phyloP scores from a whole-genome alignment of 2,797 vertebrate genomes.

The Sebastiscus albofasciatus region DNA sequence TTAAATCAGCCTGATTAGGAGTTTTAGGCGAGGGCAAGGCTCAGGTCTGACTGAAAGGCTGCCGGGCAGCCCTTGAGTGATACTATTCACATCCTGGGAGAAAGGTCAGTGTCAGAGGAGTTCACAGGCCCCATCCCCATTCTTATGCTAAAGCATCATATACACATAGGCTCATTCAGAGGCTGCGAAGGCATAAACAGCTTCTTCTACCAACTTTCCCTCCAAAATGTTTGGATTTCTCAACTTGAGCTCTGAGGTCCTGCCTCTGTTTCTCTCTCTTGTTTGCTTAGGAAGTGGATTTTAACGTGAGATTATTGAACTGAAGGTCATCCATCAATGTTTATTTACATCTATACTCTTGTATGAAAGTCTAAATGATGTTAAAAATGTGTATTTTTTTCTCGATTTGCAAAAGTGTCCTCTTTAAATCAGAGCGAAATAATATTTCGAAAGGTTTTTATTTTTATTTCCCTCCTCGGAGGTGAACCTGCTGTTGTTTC shows the following conservation, averaged over 20 bases:
- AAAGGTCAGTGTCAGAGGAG: constrained; percentile 91
- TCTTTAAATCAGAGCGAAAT: neutral
- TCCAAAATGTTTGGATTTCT: constrained; percentile 68
- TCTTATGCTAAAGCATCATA: constrained; percentile 93
- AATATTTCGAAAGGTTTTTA: neutral
- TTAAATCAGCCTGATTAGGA: constrained; percentile 98
- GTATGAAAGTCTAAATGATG: neutral
- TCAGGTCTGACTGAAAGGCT: constrained; percentile 87
- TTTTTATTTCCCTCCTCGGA: neutral
- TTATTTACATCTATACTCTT: neutral
- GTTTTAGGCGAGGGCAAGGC: constrained; percentile 89
- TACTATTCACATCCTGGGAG: constrained; percentile 89
- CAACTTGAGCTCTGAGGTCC: constrained; percentile 2
- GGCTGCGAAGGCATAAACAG: constrained; percentile 86
- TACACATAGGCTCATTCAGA: constrained; percentile 81
- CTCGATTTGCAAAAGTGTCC: neutral
- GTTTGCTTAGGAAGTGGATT: constrained; percentile 2
- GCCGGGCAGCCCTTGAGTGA: constrained; percentile 81
- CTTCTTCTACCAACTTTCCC: constrained; percentile 71
- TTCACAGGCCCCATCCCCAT: constrained; percentile 91
- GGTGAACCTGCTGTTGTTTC: neutral
- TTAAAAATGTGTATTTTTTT: neutral
- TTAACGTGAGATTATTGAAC: constrained; percentile 2
- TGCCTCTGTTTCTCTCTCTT: neutral
- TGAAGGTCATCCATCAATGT: neutral